Evolutionary conservation across 1,140 invertebrate genomes (phyloP).

Genomic region (Ceratosolen solmsi): DNA sequence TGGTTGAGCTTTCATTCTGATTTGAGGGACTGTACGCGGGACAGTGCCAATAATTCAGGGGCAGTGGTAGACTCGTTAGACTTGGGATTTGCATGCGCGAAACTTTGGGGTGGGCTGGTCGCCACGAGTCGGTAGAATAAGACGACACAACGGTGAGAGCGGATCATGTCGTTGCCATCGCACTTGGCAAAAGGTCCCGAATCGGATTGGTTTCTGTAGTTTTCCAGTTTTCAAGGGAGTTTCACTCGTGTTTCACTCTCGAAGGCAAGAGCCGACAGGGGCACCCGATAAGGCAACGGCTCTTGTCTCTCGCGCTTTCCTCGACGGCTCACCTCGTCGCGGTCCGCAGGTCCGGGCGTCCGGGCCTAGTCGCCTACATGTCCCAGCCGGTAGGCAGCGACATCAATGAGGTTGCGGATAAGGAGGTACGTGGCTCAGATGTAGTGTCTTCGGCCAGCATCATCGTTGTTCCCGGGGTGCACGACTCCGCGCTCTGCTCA

Average conservation of each 20-base stretch:
- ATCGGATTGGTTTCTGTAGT: not conserved
- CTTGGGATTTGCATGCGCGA: no score
- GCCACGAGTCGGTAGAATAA: no score
- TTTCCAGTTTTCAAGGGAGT: no score
- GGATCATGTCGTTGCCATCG: no score
- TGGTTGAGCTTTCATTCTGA: no score
- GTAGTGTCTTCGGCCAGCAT: conserved; percentile 3
- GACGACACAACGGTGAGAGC: no score
- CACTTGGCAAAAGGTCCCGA: no score
- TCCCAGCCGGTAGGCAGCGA: not conserved
- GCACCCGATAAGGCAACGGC: not conserved
- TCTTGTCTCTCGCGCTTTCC: conserved; percentile 10
- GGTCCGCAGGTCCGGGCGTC: not conserved
- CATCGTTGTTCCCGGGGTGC: not conserved
- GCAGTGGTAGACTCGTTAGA: no score
- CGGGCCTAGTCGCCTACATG: not conserved
- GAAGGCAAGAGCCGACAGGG: not conserved
- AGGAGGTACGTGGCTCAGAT: not conserved
- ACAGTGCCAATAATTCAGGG: no score
- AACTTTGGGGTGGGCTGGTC: no score
- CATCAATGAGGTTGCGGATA: not conserved
- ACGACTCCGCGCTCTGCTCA: not conserved
- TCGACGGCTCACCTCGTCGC: conserved; percentile 28
- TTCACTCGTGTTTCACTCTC: no score
- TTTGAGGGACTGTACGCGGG: no score